phyloP scores from a whole-genome alignment of 2,797 vertebrate species.

The Lepus oiostolus region DNA sequence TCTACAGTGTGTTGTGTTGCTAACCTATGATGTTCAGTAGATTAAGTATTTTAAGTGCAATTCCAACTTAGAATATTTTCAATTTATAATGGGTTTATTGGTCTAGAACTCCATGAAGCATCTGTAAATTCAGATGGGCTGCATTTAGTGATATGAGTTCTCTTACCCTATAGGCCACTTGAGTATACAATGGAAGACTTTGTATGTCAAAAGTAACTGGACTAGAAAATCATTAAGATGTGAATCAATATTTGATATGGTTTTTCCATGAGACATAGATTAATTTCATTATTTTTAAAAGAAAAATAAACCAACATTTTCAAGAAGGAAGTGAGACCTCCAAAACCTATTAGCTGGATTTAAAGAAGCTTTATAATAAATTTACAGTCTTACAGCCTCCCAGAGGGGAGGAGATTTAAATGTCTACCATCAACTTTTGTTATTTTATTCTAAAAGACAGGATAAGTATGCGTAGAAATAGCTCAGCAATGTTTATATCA shows the following conservation, averaged over 20 bases:
- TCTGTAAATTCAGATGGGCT: not conserved
- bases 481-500: not conserved
- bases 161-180: not conserved
- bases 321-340: not conserved
- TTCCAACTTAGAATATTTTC: not conserved
- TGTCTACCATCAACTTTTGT: not conserved
- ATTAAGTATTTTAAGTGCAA: not conserved
- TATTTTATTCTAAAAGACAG: conserved; percentile 46
- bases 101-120: not conserved
- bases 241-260: not conserved
- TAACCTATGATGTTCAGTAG: not conserved
- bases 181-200: not conserved
- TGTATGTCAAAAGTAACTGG: not conserved
- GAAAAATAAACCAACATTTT: not conserved
- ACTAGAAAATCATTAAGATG: not conserved
- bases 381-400: not conserved
- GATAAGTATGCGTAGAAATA: not conserved
- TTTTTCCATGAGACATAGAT: conserved; percentile 13
- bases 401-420: not conserved
- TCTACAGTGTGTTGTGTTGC: not conserved
- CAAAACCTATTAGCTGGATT: conserved; percentile 1
- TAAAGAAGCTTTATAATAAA: conserved; percentile 59
- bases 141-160: not conserved
- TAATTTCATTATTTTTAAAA: not conserved
- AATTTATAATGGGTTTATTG: not conserved